Base-by-base conservation (phyloP, 2,797 vertebrate species). In the Malurus leucopterus region DNA sequence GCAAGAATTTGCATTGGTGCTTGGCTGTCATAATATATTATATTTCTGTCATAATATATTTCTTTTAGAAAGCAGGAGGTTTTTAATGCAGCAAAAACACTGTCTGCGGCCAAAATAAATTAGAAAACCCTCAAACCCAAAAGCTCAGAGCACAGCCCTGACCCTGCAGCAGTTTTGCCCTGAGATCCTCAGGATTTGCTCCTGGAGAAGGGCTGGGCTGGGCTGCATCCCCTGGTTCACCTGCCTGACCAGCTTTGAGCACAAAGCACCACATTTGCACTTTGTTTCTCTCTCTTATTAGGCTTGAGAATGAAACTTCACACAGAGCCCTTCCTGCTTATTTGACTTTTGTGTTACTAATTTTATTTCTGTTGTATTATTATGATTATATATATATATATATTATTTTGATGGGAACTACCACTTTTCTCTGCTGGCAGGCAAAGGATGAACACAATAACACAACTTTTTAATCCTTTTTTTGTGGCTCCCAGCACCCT, bases 41-140 rank as follows among this genome's bases (percentile, higher is more conserved):
- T 19, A 73, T 85, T 92, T 88, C 81, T 90, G 55, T 64, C 76
- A 82, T 86, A 91, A 91, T 77, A 71, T 13, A 64, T 72, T 81
- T 84, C 43, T 94, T 90, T 68, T 30, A 67, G 49, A 47, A 81
- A 87, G 61, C 8, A 81, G 58, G 44, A 86, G 69, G 6, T 32
- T 83, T 90, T 81, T 43, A 67, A 86, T 64, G 81, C 19, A 72
- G 79, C 50, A 78, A 69, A 65, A 87, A 81, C 16, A 63, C 58
- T 12, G 65, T 16, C 53, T 57, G 49, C 57, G 57, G 78, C 79
- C 23, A 81, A 89, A 63, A 69, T 41, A 69, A 84, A 70, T 81
- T 22, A 0, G 8, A 24, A 50, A 75, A 27, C 5, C 8, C 21
- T 27, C 30, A 41, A 41, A 38, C 3, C 15, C 57, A 53, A 76